Evolutionary conservation across 2,888 invertebrate species (phyloP).

Genomic region (Luperina testacea): DNA sequence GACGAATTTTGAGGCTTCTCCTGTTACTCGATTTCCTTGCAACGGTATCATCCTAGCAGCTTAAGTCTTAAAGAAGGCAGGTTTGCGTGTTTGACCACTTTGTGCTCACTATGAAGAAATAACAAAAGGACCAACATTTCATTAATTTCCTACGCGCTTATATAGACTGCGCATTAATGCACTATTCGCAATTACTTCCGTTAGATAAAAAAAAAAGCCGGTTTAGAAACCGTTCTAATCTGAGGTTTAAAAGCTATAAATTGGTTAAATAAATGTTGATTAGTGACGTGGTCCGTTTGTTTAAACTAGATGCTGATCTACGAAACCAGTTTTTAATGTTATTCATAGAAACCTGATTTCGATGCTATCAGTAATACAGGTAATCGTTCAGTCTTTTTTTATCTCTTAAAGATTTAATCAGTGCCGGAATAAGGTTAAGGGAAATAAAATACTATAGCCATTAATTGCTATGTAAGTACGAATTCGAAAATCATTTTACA

Average conservation of each 20-base stretch:
- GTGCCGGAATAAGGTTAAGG: conserved; percentile 23
- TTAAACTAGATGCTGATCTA: conserved; percentile 44
- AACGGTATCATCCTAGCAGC: not conserved
- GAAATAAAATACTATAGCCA: conserved; percentile 30
- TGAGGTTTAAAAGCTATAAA: conserved; percentile 26
- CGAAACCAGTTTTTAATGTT: conserved; percentile 57
- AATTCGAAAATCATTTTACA: not conserved
- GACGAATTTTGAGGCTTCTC: not conserved
- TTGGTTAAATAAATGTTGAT: conserved; percentile 45
- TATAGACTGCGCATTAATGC: not conserved
- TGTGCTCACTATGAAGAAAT: not conserved
- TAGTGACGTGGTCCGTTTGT: conserved; percentile 55
- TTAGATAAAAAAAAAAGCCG: not conserved
- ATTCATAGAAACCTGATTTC: conserved; percentile 53
- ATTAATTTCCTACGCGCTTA: not conserved
- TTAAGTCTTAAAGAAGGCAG: no score
- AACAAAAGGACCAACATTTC: not conserved
- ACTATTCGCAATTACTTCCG: conserved; percentile 17
- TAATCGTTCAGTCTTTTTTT: conserved; percentile 55
- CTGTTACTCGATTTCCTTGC: not conserved
- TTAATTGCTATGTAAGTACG: conserved; percentile 28
- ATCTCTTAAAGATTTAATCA: conserved; percentile 43
- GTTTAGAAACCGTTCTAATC: conserved; percentile 4
- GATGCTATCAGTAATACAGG: conserved; percentile 56
- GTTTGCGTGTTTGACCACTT: not conserved